Percentiles rank a stretch among this genome's conserved stretches.
These are phyloP conservation scores for Zhuqinia jingwanae DNA, from an alignment of 2,888 invertebrate species.

Conservation along the genomic window DNA sequence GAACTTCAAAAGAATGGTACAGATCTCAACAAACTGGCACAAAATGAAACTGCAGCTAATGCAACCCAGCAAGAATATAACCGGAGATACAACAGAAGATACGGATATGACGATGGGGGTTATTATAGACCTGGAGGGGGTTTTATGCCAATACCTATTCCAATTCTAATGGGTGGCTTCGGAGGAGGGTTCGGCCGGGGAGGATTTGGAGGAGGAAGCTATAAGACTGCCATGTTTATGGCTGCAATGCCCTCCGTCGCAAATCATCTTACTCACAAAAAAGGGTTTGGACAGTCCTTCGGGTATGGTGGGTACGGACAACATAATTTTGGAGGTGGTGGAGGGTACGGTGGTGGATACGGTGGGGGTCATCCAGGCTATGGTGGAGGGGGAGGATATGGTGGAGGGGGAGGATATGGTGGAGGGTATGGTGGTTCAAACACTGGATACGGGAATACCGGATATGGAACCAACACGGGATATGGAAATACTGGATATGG, in stretches of 20 bases:
- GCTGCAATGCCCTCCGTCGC: slow-evolving; percentile 76
- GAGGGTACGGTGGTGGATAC: slow-evolving; percentile 27
- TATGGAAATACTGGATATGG: slow-evolving; percentile 46
- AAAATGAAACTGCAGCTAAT: slow-evolving; percentile 72
- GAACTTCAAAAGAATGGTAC: slow-evolving; percentile 78
- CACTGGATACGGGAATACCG: too few relatives aligned
- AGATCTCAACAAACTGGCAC: slow-evolving; percentile 71
- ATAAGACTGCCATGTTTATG: slow-evolving; percentile 77
- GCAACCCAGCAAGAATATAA: slow-evolving; percentile 64
- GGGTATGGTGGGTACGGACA: slow-evolving; percentile 42
- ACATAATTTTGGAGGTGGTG: not conserved
- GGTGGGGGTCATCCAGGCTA: slow-evolving; percentile 36
- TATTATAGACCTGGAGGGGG: slow-evolving; percentile 58
- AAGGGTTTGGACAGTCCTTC: slow-evolving; percentile 65
- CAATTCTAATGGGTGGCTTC: slow-evolving; percentile 53
- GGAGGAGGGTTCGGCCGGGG: slow-evolving; percentile 59
- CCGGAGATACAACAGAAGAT: slow-evolving; percentile 64
- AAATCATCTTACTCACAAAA: slow-evolving; percentile 56
- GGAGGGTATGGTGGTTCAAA: too few relatives aligned
- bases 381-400: not conserved
- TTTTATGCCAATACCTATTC: slow-evolving; percentile 49
- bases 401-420: too few relatives aligned
- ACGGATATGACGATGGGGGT: slow-evolving; percentile 64
- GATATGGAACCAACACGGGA: too few relatives aligned
- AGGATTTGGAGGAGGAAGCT: slow-evolving; percentile 68